A percentile compares a stretch with the other conserved stretches of the same genome.
Conservation (phyloP, 2,888 invertebrate genomes). For the Keiferia lycopersicella region DNA sequence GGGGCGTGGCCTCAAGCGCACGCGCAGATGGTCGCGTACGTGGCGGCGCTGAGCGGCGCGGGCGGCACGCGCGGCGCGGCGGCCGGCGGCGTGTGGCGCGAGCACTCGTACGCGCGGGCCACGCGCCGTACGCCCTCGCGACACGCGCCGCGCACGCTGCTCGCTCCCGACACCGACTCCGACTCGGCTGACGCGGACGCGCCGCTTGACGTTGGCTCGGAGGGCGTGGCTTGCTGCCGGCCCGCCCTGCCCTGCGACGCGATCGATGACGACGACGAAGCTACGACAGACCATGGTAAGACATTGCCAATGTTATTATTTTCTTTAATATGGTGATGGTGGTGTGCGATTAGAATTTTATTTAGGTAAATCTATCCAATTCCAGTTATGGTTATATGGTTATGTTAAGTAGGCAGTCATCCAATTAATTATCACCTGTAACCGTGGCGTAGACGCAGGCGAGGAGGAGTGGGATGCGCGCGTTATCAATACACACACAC, state of each 20-base stretch:
- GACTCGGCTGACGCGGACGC: conserved; percentile 9
- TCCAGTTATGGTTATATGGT: too few species aligned
- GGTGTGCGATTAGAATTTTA: too few species aligned
- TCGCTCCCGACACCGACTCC: conserved; percentile 31
- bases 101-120: conserved; percentile 65
- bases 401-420: too few species aligned
- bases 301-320: too few species aligned
- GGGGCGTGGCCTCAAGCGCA: conserved; percentile 42
- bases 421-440: too few species aligned
- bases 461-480: too few species aligned
- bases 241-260: conserved; percentile 34
- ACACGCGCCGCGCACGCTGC: conserved; percentile 47
- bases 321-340: too few species aligned
- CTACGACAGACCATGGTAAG: conserved; percentile 29
- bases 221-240: conserved; percentile 15
- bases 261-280: conserved; percentile 30
- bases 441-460: too few species aligned
- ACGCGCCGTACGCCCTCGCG: conserved; percentile 35
- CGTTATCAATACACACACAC: too few species aligned
- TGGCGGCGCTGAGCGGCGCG: conserved; percentile 30
- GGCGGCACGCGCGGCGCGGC: conserved; percentile 47
- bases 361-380: too few species aligned
- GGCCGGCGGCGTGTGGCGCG: conserved; percentile 60
- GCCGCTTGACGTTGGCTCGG: conserved; percentile 34
- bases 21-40: conserved; percentile 64